phyloP scores from a whole-genome alignment of 1,140 invertebrate genomes.

The Proales similis region DNA sequence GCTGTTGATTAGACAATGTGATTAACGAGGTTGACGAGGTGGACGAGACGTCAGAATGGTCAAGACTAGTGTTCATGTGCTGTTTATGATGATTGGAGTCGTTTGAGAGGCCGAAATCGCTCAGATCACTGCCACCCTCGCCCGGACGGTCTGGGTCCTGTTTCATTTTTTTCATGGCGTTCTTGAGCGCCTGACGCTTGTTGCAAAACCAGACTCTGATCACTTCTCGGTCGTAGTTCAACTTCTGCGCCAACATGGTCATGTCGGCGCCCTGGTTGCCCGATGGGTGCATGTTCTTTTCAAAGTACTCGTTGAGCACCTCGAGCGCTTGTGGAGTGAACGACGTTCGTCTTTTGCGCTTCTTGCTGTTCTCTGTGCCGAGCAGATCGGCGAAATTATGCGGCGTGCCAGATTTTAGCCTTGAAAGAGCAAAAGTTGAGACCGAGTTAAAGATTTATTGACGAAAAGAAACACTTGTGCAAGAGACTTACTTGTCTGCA shows the following conservation, averaged over 20 bases:
- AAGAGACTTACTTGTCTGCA: constrained; percentile 35
- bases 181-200: constrained; percentile 90
- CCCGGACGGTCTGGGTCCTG: too few relatives aligned
- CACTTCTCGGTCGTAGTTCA: constrained; percentile 92
- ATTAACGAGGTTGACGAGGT: too few relatives aligned
- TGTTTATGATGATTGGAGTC: too few relatives aligned
- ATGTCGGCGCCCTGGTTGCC: constrained; percentile 89
- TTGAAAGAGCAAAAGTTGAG: constrained; percentile 21
- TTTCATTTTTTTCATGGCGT: constrained; percentile 47
- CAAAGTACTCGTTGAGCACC: constrained; percentile 85
- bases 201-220: constrained; percentile 99
- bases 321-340: constrained; percentile 92
- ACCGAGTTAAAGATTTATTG: neutral
- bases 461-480: neutral
- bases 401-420: constrained; percentile 28
- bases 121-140: too few relatives aligned
- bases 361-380: constrained; percentile 88
- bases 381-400: constrained; percentile 87
- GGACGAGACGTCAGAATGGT: too few relatives aligned
- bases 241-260: constrained; percentile 81
- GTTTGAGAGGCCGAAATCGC: too few relatives aligned
- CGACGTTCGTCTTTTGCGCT: constrained; percentile 85
- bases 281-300: constrained; percentile 92
- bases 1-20: too few relatives aligned
- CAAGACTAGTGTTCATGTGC: too few relatives aligned